These are phyloP conservation scores for Schizopygopsis malacanthus DNA, from an alignment of 2,797 vertebrate genomes.

Conservation along the genomic window DNA sequence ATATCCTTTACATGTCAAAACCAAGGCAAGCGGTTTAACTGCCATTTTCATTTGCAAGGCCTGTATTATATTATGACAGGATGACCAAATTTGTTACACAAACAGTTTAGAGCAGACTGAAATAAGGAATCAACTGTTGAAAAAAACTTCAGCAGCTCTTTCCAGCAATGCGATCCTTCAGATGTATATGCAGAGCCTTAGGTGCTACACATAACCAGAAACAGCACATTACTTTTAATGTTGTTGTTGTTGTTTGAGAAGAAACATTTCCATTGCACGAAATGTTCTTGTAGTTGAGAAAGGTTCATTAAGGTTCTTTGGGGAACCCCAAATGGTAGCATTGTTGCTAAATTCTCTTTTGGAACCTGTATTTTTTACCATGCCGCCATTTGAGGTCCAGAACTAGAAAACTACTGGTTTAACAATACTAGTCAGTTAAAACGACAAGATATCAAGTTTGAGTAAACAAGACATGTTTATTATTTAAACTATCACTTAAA, in stretches of 20 bases:
- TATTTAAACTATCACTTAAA: slow-evolving; percentile 99
- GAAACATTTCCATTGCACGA: neutral
- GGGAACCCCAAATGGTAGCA: neutral
- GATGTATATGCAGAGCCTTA: neutral
- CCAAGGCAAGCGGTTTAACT: neutral
- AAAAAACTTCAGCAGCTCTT: neutral
- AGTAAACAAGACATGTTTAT: slow-evolving; percentile 99
- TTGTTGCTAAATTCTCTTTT: neutral
- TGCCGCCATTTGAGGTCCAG: neutral
- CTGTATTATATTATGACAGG: neutral
- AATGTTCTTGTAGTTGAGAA: neutral
- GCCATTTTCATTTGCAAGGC: neutral
- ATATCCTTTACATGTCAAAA: neutral
- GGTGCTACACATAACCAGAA: neutral
- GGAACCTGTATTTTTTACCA: too few relatives aligned
- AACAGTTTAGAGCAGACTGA: neutral
- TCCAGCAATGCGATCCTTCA: neutral
- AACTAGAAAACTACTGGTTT: neutral
- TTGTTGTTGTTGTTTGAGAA: neutral
- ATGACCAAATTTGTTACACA: neutral
- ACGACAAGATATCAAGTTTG: slow-evolving; percentile 48
- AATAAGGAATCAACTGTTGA: neutral
- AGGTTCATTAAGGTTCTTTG: neutral
- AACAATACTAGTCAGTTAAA: neutral
- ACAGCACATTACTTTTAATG: neutral